Evolutionary conservation across 2,797 vertebrate species (phyloP), one percentile per base, ranked within the genome.

Genomic region (Triplophysa yarkandensis): DNA sequence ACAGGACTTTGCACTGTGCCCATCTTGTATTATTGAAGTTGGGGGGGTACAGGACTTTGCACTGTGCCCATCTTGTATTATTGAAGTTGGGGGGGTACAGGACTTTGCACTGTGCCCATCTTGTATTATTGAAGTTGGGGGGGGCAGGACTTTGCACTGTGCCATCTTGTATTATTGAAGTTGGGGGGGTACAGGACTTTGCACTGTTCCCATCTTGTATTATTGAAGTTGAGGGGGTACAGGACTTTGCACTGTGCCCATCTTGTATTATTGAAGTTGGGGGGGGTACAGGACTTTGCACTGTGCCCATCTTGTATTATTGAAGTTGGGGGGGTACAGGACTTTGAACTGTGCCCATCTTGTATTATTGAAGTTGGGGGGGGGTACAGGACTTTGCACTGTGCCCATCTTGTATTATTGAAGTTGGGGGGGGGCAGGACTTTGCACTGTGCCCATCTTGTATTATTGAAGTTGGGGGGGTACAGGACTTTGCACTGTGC

Each of bases 31-130:
- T 55, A n/a, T n/a, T n/a, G n/a, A n/a, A n/a, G n/a, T n/a, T n/a
- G n/a, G n/a, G n/a, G n/a, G n/a, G n/a, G n/a, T 16, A 43, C 4
- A 43, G 41, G n/a, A 65, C 60, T 55, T 65, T 65, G 61, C 48
- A n/a, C 27, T 5, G 3, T 4, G 17, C 13, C 4, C 21, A 1
- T 4, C 34, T 39, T 3, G 30, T 55, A 39, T 32, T 55, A n/a
- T n/a, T n/a, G n/a, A n/a, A n/a, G n/a, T n/a, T n/a, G n/a, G n/a
- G n/a, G n/a, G n/a, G n/a, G n/a, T 16, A 43, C 4, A 43, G 41
- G n/a, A 65, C 60, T 55, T 65, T 65, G 61, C 48, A n/a, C 27
- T 5, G 3, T 4, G 17, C 13, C 4, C 21, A 1, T 4, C 34
- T 39, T 3, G 30, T 55, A 39, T 32, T 55, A n/a, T n/a, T n/a